Evolutionary conservation across 2,888 invertebrate species (phyloP).

Genomic region (Drosophila fungiperda): DNA sequence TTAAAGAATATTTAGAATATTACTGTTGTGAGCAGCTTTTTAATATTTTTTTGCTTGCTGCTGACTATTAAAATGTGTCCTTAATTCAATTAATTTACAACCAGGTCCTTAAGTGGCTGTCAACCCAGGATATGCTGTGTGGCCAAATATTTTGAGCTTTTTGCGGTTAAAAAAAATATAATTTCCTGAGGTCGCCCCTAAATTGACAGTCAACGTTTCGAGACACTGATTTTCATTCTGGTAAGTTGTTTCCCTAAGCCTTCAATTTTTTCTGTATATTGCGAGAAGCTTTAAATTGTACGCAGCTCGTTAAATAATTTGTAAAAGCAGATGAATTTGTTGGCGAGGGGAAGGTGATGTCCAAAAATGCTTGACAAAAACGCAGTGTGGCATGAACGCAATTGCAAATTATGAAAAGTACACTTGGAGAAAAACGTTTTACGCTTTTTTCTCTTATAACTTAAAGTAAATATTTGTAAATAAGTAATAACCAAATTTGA

Average conservation of each 20-base stretch:
- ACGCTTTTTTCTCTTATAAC: background rate
- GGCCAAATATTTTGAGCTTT: constrained; percentile 58
- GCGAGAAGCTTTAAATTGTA: constrained; percentile 31
- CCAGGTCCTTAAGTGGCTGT: constrained; percentile 54
- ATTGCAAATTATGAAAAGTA: constrained; percentile 71
- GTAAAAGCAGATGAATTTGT: background rate
- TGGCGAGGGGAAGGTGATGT: background rate
- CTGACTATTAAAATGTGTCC: constrained; percentile 14
- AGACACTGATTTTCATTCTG: constrained; percentile 17
- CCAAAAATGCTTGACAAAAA: constrained; percentile 52
- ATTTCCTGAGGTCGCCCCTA: constrained; percentile 61
- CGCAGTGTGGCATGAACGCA: constrained; percentile 59
- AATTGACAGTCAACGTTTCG: constrained; percentile 42
- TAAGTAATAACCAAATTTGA: background rate
- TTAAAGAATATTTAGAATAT: constrained; percentile 48
- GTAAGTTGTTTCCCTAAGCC: constrained; percentile 18
- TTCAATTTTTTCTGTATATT: constrained; percentile 5
- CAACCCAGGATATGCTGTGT: constrained; percentile 43
- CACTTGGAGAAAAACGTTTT: background rate
- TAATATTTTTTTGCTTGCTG: constrained; percentile 23
- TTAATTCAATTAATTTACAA: constrained; percentile 74
- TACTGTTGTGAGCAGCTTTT: constrained; percentile 37
- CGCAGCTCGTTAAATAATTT: constrained; percentile 54
- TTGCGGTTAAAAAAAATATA: constrained; percentile 66
- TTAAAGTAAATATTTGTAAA: background rate